Evolutionary conservation across 2,113 vertebrate species (phyloP), one percentile per base, ranked within the genome.

Genomic region (Empidonax traillii): DNA sequence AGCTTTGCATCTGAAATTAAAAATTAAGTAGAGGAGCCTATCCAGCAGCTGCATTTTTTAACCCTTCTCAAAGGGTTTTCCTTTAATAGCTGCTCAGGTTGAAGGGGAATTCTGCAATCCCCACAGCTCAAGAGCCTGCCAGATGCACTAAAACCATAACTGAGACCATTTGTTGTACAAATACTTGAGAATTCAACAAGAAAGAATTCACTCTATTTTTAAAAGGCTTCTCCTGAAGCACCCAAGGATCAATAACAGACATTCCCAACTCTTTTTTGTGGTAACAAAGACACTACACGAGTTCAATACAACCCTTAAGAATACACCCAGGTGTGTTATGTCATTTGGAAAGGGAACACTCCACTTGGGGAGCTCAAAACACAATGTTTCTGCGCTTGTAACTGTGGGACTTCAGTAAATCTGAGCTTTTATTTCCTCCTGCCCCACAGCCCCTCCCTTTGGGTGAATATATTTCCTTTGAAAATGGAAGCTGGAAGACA

Each of bases 131-230:
- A 37, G 13, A 55, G 55, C 41, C 27, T 85, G 56, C 35, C 25
- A 68, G 46, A 35, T 9, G 21, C 6, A 46, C 55, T 73, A 22
- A 44, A 84, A 59, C 35, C 3, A 1, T 31, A 89, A 66, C 27
- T 31, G 30, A 72, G 22, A 17, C 10, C 73, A 23, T 25, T 83
- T 46, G 33, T 35, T 31, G 37, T 21, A 61, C 13, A 87, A 72
- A 46, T 71, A 56, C 12, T 15, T 59, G 2, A 10, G 15, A 85
- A 59, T 33, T 63, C 51, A 82, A 59, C 16, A 44, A 33, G 19
- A 24, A 65, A 10, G 3, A 53, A 59, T 51, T 46, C 1, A n/a
- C 41, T 55, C 19, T 43, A 0, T 47, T 65, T 74, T 41, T 5
- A 41, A 74, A 67, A 66, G 15, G 14, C 25, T 44, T 46, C 41